Conservation (phyloP, 1,140 invertebrate species). For the Homarus americanus region DNA sequence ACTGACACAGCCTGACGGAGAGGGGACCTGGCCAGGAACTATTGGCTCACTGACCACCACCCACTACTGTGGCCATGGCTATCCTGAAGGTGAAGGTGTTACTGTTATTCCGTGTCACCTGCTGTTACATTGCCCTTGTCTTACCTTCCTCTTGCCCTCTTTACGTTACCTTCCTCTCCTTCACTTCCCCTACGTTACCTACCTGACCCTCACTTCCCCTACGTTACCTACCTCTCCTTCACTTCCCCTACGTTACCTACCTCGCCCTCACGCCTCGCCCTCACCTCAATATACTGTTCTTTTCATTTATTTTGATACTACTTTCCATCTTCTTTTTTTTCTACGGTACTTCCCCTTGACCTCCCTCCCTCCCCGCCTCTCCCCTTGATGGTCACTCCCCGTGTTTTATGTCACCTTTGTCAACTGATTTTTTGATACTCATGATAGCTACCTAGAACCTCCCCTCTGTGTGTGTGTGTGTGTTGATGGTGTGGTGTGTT, state of each 20-base stretch:
- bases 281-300: background rate
- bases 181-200: background rate
- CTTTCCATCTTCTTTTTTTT: slow-evolving; percentile 6
- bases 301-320: slow-evolving; percentile 13
- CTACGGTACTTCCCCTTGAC: background rate
- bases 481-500: background rate
- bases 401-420: too few species aligned
- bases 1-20: too few species aligned
- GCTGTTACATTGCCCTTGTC: background rate
- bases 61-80: too few species aligned
- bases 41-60: too few species aligned
- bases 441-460: background rate
- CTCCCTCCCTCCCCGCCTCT: background rate
- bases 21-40: too few species aligned
- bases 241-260: background rate
- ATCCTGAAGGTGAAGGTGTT: too few species aligned
- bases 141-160: background rate
- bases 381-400: background rate
- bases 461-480: background rate
- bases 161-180: background rate
- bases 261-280: background rate
- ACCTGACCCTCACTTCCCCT: background rate
- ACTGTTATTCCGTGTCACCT: too few species aligned
- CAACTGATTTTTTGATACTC: background rate
- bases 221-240: background rate